Base-by-base conservation (phyloP, 2,797 vertebrate species). In the Ispidina picta region DNA sequence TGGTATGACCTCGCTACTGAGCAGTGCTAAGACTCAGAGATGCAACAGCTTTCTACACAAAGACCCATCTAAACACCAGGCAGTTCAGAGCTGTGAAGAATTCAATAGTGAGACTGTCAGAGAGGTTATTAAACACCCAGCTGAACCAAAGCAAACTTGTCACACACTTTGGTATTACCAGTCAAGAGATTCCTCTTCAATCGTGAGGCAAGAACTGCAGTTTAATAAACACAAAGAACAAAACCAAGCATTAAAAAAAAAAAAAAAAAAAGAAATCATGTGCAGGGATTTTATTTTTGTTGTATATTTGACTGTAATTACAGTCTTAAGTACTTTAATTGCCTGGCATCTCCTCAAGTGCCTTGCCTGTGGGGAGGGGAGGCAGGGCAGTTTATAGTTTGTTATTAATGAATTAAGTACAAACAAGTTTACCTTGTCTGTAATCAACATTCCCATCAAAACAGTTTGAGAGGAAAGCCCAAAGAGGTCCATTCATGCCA, bases 271-370 rank as follows among this genome's bases (percentile, higher is more conserved):
- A 37, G 3, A 37, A 69, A 21, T 56, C 62, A 93, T 86, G 92
- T 92, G 89, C 90, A 80, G 78, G 74, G 89, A 91, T 95, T 95
- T 96, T 92, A 94, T 93, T 94, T 94, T 90, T 95, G 92, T 92
- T 94, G 86, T 95, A 84, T 92, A 94, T 96, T 96, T 94, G 86
- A 93, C 86, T 94, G 66, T 85, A 96, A 96, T 96, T 96, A 94
- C 86, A 90, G 83, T 84, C 81, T 87, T 95, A 95, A 96, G 88
- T 92, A 88, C 77, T 93, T 92, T 93, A 96, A 96, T 95, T 92
- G 91, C 86, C 78, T 93, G 81, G 92, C 92, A 85, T 88, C 88
- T 93, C 78, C 91, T 93, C 81, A 88, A 93, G 86, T 80, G 65
- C 66, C 75, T 94, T 91, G 95, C 91, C 94, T 88, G 54, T 94